Base-by-base conservation (phyloP, 2,888 invertebrate genomes). In the Dascillus cervinus region DNA sequence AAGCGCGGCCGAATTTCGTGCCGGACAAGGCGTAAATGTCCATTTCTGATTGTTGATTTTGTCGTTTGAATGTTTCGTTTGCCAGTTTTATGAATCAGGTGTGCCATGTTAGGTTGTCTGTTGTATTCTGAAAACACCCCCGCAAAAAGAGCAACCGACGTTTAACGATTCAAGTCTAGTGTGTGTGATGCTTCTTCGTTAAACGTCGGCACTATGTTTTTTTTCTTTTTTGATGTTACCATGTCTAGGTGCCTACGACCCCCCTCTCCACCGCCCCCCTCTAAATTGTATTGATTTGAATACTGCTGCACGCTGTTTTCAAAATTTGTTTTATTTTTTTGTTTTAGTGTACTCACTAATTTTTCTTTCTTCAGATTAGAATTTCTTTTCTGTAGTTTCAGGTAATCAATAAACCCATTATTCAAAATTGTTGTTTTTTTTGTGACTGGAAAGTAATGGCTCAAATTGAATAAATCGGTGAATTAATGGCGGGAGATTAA, bases 61-160 rank as follows among this genome's bases (percentile, higher is more conserved):
- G 53, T 17, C 17, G 17, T 43, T 52, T 50, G 57, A 48, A 50
- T 57, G 57, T 54, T 54, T 48, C 51, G 49, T 55, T 56, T 52
- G 47, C 43, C 41, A 43, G 45, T 46, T 42, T n/a, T 54, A 43
- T 49, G 49, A 47, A 43, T 44, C 44, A 53, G 49, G 56, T 55
- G 58, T 59, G 60, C 60, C 60, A 60, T 60, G 60, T 48, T 57
- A 56, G 57, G 47, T 57, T 59, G 56, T 53, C 50, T 56, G 58
- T 56, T 54, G n/a, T n/a, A n/a, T n/a, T 39, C 35, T 33, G 28
- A 35, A 43, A 51, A 48, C 50, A 50, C 54, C 58, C 50, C 53
- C 49, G 43, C 44, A 43, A 30, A n/a, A n/a, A n/a, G 17, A 17
- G 8, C 4, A 31, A 51, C 53, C 51, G 57, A 56, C 55, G 56